These are phyloP conservation scores for Acridotheres tristis DNA, from an alignment of 2,797 vertebrate genomes.

Conservation along the genomic window DNA sequence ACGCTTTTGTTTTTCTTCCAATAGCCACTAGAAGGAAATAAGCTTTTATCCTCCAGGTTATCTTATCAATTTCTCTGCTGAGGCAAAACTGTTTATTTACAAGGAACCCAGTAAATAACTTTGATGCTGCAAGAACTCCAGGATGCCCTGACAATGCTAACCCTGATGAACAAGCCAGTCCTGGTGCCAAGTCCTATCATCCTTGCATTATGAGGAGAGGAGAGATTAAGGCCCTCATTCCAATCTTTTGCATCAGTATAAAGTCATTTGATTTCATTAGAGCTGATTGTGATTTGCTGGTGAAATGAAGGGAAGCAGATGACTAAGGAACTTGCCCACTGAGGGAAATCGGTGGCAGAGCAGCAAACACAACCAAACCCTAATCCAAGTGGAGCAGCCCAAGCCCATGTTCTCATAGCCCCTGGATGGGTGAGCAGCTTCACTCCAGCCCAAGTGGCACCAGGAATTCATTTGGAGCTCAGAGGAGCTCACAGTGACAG, in stretches of 20 bases:
- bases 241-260: not conserved
- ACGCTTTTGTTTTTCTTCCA: conserved; percentile 19
- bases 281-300: conserved; percentile 3
- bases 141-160: not conserved
- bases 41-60: conserved; percentile 9
- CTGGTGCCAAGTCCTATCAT: not conserved
- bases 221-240: not conserved
- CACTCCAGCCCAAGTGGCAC: not conserved
- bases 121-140: not conserved
- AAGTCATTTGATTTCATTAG: conserved; percentile 36
- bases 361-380: not conserved
- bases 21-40: not conserved
- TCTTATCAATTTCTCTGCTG: not conserved
- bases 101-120: not conserved
- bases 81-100: conserved; percentile 63
- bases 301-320: conserved; percentile 10
- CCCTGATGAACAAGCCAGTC: not conserved
- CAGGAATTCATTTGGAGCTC: not conserved
- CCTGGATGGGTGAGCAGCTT: not conserved
- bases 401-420: not conserved
- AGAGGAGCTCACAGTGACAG: not conserved
- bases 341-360: not conserved
- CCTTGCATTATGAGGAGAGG: not conserved
- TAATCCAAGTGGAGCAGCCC: not conserved
- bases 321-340: not conserved